Evolutionary conservation across 2,113 vertebrate genomes (phyloP).

Genomic region (Uria aalge): DNA sequence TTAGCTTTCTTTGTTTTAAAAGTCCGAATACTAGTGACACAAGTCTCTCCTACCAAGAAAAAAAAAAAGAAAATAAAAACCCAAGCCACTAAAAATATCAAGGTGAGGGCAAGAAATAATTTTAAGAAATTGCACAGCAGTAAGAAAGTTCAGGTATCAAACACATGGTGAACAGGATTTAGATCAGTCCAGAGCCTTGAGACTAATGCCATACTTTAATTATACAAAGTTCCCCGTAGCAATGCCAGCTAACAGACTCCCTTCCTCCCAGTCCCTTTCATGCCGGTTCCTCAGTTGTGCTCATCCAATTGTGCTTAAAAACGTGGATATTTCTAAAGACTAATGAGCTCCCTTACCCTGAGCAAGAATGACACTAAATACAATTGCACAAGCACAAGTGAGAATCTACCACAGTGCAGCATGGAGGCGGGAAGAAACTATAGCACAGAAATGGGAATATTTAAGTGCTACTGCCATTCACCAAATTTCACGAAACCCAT

Average conservation of each 20-base stretch:
- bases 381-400: not conserved
- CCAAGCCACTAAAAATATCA: not conserved
- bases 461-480: not conserved
- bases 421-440: not conserved
- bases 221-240: not conserved
- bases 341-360: not conserved
- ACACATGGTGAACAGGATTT: not conserved
- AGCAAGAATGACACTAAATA: not conserved
- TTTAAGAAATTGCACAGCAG: not conserved
- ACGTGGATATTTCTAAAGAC: not conserved
- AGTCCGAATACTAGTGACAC: conserved; percentile 93
- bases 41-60: conserved; percentile 85
- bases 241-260: not conserved
- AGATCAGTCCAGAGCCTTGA: not conserved
- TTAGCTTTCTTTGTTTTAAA: conserved; percentile 92
- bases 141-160: not conserved
- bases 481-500: not conserved
- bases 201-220: not conserved
- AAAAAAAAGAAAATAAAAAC: not conserved
- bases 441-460: not conserved
- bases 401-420: not conserved
- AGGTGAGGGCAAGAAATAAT: not conserved
- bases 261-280: not conserved
- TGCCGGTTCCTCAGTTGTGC: not conserved
- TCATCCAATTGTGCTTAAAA: not conserved